A percentile compares a stretch with the other conserved stretches of the same genome.
Evolutionary conservation across 2,888 invertebrate species (phyloP).

Genomic region (Arge pagana): DNA sequence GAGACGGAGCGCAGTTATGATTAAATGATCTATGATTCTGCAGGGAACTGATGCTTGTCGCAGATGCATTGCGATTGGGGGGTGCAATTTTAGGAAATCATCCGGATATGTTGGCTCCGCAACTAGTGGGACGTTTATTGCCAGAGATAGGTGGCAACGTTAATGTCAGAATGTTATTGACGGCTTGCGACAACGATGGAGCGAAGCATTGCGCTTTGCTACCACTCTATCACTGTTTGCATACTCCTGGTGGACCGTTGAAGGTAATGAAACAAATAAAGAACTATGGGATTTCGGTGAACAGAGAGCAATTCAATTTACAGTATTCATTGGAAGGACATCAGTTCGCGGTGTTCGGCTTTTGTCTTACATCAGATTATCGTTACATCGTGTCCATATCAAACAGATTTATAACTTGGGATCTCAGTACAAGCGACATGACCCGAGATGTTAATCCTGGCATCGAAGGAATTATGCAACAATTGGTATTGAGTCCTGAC

Average conservation of each 20-base stretch:
- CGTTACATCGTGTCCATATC: slow-evolving; percentile 95
- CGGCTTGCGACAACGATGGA: slow-evolving; percentile 90
- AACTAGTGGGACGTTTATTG: slow-evolving; percentile 87
- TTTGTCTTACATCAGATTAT: slow-evolving; percentile 85
- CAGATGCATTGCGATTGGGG: slow-evolving; percentile 90
- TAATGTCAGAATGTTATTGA: slow-evolving; percentile 83
- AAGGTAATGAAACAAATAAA: no score
- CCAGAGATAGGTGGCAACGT: slow-evolving; percentile 86
- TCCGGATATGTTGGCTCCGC: slow-evolving; percentile 95
- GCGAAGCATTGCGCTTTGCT: slow-evolving; percentile 87
- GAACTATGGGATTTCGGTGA: no score
- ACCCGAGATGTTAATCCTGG: slow-evolving; percentile 91
- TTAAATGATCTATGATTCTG: slow-evolving; percentile 38
- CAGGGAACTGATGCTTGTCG: slow-evolving; percentile 88
- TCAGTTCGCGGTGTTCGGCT: slow-evolving; percentile 95
- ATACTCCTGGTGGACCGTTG: slow-evolving; percentile 97
- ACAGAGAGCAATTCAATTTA: no score
- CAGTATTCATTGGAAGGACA: slow-evolving; percentile 97
- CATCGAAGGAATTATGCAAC: slow-evolving; percentile 96
- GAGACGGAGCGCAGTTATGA: no score
- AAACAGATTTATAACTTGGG: slow-evolving; percentile 96
- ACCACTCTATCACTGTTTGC: slow-evolving; percentile 93
- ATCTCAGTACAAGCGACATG: slow-evolving; percentile 92
- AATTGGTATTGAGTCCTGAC: slow-evolving; percentile 88
- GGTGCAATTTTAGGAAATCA: slow-evolving; percentile 91